A percentile compares a stretch with the other conserved stretches of the same genome.
Conservation (phyloP, 1,140 invertebrate species). For the Nylanderia fulva region DNA sequence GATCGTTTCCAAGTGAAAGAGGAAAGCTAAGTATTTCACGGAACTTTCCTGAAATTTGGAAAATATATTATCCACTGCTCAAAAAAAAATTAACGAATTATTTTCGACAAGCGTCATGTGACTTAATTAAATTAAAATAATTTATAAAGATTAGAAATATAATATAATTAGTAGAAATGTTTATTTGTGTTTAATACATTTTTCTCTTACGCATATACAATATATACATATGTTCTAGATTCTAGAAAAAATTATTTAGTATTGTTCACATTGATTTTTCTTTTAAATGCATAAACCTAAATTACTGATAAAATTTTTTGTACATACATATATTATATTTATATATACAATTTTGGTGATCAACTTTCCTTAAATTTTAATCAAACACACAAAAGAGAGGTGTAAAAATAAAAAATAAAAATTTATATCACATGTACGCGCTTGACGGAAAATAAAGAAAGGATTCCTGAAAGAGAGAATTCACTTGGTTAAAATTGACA, state of each 20-base stretch:
- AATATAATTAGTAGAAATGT: background rate
- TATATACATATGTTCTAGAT: background rate
- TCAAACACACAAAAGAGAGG: no score
- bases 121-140: constrained; percentile 19
- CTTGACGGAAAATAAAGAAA: background rate
- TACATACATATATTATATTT: no score
- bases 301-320: background rate
- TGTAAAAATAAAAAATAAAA: no score
- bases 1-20: constrained; percentile 41
- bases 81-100: background rate
- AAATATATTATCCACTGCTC: background rate
- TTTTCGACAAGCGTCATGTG: background rate
- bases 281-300: background rate
- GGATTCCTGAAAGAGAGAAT: background rate
- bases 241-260: background rate
- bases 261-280: background rate
- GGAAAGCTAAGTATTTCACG: background rate
- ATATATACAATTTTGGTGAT: no score
- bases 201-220: background rate
- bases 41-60: background rate
- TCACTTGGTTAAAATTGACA: constrained; percentile 30
- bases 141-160: background rate
- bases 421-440: background rate
- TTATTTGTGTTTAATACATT: background rate
- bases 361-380: no score